These are phyloP conservation scores for Oreochromis aureus DNA, from an alignment of 2,113 vertebrate species.

Conservation along the genomic window DNA sequence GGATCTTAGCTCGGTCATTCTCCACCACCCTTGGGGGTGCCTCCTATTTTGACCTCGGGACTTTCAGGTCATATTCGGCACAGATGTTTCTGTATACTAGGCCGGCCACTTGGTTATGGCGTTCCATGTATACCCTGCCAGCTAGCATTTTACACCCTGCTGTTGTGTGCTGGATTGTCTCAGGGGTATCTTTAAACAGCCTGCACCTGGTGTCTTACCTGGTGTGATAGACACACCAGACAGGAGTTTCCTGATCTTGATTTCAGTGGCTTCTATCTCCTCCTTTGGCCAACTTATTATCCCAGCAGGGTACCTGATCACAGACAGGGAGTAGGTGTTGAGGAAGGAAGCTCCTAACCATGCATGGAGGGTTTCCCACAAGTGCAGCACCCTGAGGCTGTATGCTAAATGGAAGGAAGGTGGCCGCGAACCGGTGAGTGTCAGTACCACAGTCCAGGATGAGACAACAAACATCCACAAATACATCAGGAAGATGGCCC, in stretches of 20 bases:
- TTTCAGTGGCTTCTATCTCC: background rate
- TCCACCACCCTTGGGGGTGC: background rate
- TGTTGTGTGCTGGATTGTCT: background rate
- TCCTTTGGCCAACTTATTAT: background rate
- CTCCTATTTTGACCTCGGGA: background rate
- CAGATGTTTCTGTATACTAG: background rate
- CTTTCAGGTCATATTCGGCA: background rate
- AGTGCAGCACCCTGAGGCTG: background rate
- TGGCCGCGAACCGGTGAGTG: background rate
- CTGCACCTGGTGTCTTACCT: background rate
- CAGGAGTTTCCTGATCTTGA: background rate
- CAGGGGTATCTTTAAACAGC: background rate
- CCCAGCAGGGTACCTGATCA: background rate
- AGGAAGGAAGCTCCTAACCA: background rate
- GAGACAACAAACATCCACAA: background rate
- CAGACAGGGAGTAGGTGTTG: background rate
- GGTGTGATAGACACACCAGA: background rate
- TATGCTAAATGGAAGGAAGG: background rate
- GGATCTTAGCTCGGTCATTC: background rate
- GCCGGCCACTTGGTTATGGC: background rate
- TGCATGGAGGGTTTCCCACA: background rate
- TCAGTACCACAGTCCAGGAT: background rate
- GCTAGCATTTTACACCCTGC: background rate
- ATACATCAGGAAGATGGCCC: background rate
- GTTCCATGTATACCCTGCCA: background rate